These are phyloP conservation scores for Camponotus fellah DNA, from an alignment of 2,888 invertebrate species.

Conservation along the genomic window DNA sequence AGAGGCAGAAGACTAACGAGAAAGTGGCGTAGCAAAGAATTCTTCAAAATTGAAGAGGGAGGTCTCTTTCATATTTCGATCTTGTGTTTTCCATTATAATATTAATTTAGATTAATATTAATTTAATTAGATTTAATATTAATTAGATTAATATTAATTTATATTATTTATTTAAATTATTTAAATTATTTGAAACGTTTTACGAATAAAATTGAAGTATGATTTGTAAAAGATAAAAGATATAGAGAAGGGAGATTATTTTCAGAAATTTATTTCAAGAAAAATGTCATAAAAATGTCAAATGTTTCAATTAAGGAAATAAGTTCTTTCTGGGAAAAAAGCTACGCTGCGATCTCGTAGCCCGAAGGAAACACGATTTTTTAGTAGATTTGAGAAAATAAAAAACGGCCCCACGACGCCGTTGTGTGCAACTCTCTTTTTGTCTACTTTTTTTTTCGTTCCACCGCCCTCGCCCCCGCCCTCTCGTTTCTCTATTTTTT, in stretches of 20 bases:
- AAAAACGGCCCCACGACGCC: slow-evolving; percentile 74
- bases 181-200: neutral
- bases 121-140: too few relatives aligned
- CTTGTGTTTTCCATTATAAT: neutral
- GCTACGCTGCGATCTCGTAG: slow-evolving; percentile 27
- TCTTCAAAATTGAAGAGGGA: neutral
- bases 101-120: too few relatives aligned
- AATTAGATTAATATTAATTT: neutral
- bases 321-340: neutral
- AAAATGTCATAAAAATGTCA: too few relatives aligned
- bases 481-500: slow-evolving; percentile 75
- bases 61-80: neutral
- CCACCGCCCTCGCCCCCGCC: slow-evolving; percentile 57
- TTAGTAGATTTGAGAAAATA: slow-evolving; percentile 57
- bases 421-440: slow-evolving; percentile 73
- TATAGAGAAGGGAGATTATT: neutral
- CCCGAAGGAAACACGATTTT: slow-evolving; percentile 9
- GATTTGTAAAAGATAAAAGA: neutral
- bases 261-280: neutral
- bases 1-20: slow-evolving; percentile 49
- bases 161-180: neutral
- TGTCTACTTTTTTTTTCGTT: slow-evolving; percentile 72
- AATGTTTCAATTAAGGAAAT: neutral
- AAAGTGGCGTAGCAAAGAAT: slow-evolving; percentile 31
- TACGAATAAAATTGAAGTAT: neutral